These are phyloP conservation scores for Ibycter americanus DNA, from an alignment of 2,797 vertebrate species.

Conservation along the genomic window DNA sequence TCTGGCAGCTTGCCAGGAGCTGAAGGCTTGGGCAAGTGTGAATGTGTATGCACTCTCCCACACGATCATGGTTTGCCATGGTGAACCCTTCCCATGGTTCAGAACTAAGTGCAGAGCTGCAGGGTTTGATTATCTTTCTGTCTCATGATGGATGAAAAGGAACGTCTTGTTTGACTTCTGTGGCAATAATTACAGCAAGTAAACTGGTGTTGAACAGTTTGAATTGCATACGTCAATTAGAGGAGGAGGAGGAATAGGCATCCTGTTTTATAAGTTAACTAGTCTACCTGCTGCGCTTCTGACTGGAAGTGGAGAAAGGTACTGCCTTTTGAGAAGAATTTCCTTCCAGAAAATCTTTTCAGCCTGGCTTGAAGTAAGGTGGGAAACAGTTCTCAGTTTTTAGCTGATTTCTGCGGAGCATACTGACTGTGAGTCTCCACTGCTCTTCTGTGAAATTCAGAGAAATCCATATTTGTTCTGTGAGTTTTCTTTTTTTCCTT, in stretches of 20 bases:
- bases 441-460: not conserved
- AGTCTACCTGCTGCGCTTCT: not conserved
- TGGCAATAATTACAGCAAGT: not conserved
- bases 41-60: not conserved
- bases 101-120: not conserved
- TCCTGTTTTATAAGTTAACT: not conserved
- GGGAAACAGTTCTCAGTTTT: not conserved
- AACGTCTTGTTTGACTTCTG: not conserved
- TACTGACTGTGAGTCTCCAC: not conserved
- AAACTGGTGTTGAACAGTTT: not conserved
- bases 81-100: not conserved
- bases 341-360: not conserved
- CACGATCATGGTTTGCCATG: fast-evolving
- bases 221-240: not conserved
- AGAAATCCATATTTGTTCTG: not conserved
- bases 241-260: not conserved
- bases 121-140: not conserved
- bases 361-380: not conserved
- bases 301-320: not conserved
- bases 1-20: not conserved
- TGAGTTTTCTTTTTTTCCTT: not conserved
- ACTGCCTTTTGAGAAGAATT: not conserved
- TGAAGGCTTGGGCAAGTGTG: fast-evolving
- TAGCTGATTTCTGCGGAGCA: not conserved
- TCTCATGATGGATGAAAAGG: not conserved